Evolutionary conservation across 1,140 invertebrate species (phyloP).

Genomic region (Mesaphorura yosii): DNA sequence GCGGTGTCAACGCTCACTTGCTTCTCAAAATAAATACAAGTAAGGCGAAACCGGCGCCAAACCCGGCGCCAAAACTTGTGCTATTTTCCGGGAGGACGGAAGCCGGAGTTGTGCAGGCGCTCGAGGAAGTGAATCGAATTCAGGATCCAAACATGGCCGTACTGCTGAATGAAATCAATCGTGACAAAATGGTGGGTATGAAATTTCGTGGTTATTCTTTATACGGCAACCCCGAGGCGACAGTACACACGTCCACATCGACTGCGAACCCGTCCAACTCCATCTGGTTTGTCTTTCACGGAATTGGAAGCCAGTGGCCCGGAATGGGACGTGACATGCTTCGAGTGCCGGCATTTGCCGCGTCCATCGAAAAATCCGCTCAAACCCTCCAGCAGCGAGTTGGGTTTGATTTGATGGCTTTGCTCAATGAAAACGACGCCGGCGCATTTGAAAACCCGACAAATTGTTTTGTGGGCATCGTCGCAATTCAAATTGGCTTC

Average conservation of each 20-base stretch:
- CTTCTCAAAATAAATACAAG: constrained; percentile 35
- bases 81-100: constrained; percentile 41
- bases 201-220: neutral
- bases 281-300: constrained; percentile 89
- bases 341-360: constrained; percentile 61
- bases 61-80: constrained; percentile 33
- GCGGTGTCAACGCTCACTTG: constrained; percentile 48
- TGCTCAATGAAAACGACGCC: too few species aligned
- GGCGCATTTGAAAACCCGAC: too few species aligned
- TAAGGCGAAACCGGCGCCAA: neutral
- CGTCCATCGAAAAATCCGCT: constrained; percentile 62
- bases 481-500: too few species aligned
- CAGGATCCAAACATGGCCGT: constrained; percentile 31
- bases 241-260: too few species aligned
- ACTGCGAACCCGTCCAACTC: too few species aligned
- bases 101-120: constrained; percentile 40
- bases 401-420: too few species aligned
- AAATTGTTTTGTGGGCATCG: too few species aligned
- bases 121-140: constrained; percentile 17
- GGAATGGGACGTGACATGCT: constrained; percentile 82
- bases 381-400: too few species aligned
- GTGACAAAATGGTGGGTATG: neutral
- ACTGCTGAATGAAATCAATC: neutral
- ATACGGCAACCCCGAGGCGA: too few species aligned
- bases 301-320: constrained; percentile 93